Evolutionary conservation across 2,797 vertebrate genomes (phyloP).

Genomic region (Oophaga sylvatica): DNA sequence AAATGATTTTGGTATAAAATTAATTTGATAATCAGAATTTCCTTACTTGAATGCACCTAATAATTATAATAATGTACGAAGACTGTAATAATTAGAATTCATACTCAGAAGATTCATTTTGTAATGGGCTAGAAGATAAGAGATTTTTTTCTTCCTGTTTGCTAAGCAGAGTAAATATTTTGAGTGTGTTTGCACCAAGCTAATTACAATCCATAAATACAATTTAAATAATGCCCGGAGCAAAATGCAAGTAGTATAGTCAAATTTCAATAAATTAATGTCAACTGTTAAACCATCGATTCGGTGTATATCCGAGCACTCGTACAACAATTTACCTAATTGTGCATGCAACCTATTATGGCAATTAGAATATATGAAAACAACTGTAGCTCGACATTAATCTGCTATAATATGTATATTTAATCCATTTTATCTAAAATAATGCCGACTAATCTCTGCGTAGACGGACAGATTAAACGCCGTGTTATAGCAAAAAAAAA

Average conservation of each 20-base stretch:
- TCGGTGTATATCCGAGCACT: constrained; percentile 6
- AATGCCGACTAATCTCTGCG: neutral
- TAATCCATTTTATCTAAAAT: neutral
- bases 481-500: neutral
- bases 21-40: constrained; percentile 52
- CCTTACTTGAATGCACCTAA: constrained; percentile 47
- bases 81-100: constrained; percentile 46
- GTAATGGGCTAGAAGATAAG: constrained; percentile 43
- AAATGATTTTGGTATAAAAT: constrained; percentile 49
- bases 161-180: constrained; percentile 56
- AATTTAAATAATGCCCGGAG: constrained; percentile 53
- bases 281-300: constrained; percentile 38
- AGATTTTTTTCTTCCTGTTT: constrained; percentile 43
- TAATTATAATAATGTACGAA: constrained; percentile 52
- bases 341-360: constrained; percentile 29
- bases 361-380: constrained; percentile 15
- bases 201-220: constrained; percentile 58
- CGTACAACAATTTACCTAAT: constrained; percentile 39
- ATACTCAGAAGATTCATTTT: constrained; percentile 41
- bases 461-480: neutral
- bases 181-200: constrained; percentile 38
- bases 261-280: constrained; percentile 59
- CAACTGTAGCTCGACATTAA: neutral
- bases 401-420: neutral
- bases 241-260: constrained; percentile 48